phyloP scores from a whole-genome alignment of 2,797 vertebrate genomes.

The Tarsius wallacei region DNA sequence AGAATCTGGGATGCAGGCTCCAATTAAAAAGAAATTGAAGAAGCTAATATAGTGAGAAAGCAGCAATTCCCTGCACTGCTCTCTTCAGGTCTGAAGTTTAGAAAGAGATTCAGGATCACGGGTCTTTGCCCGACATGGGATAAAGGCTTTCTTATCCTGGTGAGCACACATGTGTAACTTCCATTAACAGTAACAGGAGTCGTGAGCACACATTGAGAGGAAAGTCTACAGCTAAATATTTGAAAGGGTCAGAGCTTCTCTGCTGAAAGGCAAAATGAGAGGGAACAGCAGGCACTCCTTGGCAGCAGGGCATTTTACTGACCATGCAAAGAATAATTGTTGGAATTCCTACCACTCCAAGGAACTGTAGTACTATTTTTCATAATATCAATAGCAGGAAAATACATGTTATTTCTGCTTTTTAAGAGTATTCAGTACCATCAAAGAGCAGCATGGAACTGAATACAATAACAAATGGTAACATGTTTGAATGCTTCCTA shows the following conservation, averaged over 20 bases:
- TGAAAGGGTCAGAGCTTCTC: conserved; percentile 80
- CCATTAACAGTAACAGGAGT: conserved; percentile 89
- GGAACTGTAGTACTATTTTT: background rate
- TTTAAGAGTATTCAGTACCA: background rate
- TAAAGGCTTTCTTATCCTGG: conserved; percentile 87
- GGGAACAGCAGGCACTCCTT: background rate
- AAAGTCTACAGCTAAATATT: conserved; percentile 82
- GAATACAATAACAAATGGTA: background rate
- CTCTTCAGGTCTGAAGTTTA: conserved; percentile 90
- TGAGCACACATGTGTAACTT: conserved; percentile 88
- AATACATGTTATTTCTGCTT: background rate
- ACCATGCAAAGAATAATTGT: background rate
- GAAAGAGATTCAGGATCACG: conserved; percentile 91
- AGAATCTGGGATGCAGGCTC: conserved; percentile 90
- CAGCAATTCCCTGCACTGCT: conserved; percentile 89
- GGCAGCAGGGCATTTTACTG: background rate
- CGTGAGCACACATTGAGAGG: conserved; percentile 85
- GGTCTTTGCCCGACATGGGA: conserved; percentile 86
- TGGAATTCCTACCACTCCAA: conserved; percentile 12
- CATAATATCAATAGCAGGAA: background rate
- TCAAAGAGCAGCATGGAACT: background rate
- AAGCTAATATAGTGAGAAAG: conserved; percentile 91
- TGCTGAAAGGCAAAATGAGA: conserved; percentile 52
- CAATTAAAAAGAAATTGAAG: conserved; percentile 92
- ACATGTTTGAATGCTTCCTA: background rate